Evolutionary conservation across 2,797 vertebrate genomes (phyloP).

Genomic region (Avahi laniger): DNA sequence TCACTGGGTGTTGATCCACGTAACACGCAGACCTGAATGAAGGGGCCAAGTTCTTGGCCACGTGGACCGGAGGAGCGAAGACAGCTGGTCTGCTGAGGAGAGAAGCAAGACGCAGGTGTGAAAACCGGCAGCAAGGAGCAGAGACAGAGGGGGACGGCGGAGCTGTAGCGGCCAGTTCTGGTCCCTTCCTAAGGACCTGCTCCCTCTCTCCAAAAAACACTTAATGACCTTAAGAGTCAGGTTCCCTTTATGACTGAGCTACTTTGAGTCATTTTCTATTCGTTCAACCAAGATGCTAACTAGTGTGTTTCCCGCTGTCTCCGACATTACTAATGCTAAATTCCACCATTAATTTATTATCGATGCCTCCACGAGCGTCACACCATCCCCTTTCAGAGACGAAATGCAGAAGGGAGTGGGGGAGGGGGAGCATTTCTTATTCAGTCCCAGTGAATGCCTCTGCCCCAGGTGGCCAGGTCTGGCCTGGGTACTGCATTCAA

Average conservation of each 20-base stretch:
- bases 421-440: background rate
- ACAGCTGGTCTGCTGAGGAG: background rate
- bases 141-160: background rate
- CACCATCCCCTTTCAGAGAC: background rate
- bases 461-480: background rate
- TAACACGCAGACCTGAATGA: background rate
- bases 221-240: background rate
- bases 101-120: background rate
- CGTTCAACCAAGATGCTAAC: background rate
- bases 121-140: background rate
- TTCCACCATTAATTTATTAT: background rate
- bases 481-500: conserved; percentile 30
- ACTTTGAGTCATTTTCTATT: background rate
- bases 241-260: background rate
- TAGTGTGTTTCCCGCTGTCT: background rate
- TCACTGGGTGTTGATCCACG: background rate
- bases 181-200: background rate
- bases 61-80: background rate
- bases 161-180: background rate
- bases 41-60: background rate
- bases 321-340: conserved; percentile 13
- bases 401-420: background rate
- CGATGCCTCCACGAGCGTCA: background rate
- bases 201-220: background rate
- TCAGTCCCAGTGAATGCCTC: background rate